These are phyloP conservation scores for Oreochromis aureus DNA, from an alignment of 2,113 vertebrate species.

Conservation along the genomic window DNA sequence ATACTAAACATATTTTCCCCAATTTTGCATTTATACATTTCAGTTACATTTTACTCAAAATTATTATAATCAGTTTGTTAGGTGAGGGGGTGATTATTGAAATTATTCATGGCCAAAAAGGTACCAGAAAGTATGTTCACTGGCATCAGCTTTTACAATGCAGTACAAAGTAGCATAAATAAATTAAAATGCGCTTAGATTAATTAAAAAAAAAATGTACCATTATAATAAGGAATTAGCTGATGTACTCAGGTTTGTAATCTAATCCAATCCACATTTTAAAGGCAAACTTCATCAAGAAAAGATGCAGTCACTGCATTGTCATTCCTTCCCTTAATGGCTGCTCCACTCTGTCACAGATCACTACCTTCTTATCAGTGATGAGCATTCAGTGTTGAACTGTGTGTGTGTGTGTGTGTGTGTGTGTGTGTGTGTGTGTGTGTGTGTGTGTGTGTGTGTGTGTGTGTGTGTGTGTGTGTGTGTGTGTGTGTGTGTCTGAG, in stretches of 20 bases:
- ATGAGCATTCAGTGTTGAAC: background rate
- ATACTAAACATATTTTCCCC: background rate
- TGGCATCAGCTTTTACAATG: background rate
- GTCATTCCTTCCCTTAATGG: background rate
- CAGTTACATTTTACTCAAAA: background rate
- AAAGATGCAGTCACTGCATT: background rate
- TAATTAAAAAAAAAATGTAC: accelerated
- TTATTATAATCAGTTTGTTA: background rate
- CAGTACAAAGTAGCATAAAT: background rate
- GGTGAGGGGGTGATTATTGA: background rate
- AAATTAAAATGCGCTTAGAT: background rate
- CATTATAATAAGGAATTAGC: background rate
- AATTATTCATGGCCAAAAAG: background rate
- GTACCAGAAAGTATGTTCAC: background rate
- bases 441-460: background rate
- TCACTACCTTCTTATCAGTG: background rate
- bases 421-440: background rate
- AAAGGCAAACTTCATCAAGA: background rate
- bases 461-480: background rate
- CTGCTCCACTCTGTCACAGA: background rate
- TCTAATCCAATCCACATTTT: background rate
- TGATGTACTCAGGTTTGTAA: background rate
- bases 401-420: background rate
- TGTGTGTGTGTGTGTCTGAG: background rate
- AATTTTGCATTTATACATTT: accelerated